Percentiles rank a stretch among this genome's conserved stretches.
Conservation (phyloP, 2,113 vertebrate species). For the Bungarus multicinctus region DNA sequence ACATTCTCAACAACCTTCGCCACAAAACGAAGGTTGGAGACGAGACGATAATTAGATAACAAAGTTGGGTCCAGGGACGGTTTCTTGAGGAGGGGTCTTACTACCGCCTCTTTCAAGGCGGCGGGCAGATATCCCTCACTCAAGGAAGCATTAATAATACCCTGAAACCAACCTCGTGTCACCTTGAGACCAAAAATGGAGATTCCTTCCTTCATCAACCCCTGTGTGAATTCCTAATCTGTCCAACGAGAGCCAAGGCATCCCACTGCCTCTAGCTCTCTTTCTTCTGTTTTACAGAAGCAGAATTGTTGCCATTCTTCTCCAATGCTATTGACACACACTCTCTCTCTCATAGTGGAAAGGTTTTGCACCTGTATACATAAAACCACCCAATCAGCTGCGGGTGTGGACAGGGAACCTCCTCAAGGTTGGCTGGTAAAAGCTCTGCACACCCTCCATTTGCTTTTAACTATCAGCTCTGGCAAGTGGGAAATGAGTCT, state of each 20-base stretch:
- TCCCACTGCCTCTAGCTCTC: neutral
- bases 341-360: neutral
- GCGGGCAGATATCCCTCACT: too few relatives aligned
- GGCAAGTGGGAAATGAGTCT: neutral
- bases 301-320: neutral
- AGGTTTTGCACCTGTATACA: slow-evolving; percentile 12
- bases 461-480: slow-evolving; percentile 16
- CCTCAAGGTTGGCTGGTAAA: neutral
- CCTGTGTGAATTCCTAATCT: neutral
- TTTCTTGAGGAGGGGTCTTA: too few relatives aligned
- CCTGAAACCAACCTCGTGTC: too few relatives aligned
- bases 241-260: neutral
- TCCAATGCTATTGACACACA: neutral
- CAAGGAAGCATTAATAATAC: too few relatives aligned
- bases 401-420: neutral
- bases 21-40: too few relatives aligned
- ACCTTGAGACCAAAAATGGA: neutral
- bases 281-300: neutral
- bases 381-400: neutral
- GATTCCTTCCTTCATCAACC: neutral
- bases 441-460: neutral
- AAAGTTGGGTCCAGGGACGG: too few relatives aligned
- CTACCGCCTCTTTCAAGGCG: too few relatives aligned
- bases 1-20: too few relatives aligned
- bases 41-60: too few relatives aligned